These are phyloP conservation scores for Rapana venosa DNA, from an alignment of 2,888 invertebrate genomes.

Conservation along the genomic window DNA sequence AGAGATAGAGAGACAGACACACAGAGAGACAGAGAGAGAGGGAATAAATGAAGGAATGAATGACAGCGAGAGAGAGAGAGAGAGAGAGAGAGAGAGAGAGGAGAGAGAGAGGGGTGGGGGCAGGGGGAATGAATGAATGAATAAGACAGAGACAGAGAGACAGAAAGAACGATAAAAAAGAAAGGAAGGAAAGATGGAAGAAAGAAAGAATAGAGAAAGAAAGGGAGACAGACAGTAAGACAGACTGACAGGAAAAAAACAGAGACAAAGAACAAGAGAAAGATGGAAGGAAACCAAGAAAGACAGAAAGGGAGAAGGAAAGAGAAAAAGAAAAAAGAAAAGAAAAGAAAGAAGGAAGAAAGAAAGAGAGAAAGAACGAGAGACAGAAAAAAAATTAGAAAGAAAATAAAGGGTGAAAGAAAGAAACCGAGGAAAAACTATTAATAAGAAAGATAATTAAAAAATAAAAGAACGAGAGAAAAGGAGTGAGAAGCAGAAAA, in stretches of 20 bases:
- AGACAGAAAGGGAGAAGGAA: background rate
- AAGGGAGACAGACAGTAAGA: background rate
- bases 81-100: background rate
- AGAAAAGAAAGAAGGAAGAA: background rate
- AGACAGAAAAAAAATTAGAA: background rate
- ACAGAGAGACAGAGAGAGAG: background rate
- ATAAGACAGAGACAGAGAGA: background rate
- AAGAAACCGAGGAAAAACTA: background rate
- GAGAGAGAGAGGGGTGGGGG: background rate
- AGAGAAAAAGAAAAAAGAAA: background rate
- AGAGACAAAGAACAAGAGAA: background rate
- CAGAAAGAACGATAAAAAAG: background rate
- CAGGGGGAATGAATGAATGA: background rate
- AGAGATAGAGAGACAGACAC: background rate
- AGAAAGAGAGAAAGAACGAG: background rate
- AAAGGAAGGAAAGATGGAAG: background rate
- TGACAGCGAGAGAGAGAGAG: background rate
- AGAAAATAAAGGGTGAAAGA: background rate
- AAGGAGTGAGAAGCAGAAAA: background rate
- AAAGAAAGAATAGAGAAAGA: background rate
- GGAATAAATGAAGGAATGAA: background rate
- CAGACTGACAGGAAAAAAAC: background rate
- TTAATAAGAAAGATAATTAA: background rate
- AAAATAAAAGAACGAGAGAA: background rate
- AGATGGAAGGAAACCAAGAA: background rate